Percentiles rank a stretch among this genome's conserved stretches.
These are phyloP conservation scores for Rutilus rutilus DNA, from an alignment of 2,113 vertebrate genomes.

Conservation along the genomic window DNA sequence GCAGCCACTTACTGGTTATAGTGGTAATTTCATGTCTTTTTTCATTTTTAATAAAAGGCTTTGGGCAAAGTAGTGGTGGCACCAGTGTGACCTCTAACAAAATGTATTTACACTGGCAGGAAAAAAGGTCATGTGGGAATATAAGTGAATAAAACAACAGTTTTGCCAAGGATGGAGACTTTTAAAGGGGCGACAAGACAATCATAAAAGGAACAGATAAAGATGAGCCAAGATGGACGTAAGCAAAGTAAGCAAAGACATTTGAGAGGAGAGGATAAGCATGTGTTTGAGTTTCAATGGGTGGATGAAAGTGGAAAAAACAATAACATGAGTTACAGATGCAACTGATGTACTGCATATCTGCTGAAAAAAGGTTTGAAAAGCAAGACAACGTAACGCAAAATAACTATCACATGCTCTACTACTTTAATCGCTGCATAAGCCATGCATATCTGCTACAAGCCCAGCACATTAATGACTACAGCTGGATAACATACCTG, in stretches of 20 bases:
- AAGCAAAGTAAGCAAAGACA: not conserved
- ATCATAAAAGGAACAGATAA: not conserved
- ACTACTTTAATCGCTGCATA: not conserved
- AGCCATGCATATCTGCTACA: conserved; percentile 48
- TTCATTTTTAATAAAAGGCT: too few species aligned
- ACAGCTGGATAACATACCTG: conserved; percentile 81
- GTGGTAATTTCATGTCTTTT: too few species aligned
- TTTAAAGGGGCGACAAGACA: not conserved
- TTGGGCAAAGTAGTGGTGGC: too few species aligned
- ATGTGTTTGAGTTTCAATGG: not conserved
- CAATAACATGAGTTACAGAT: not conserved
- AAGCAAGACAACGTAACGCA: not conserved
- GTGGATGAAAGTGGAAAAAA: not conserved
- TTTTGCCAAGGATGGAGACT: not conserved
- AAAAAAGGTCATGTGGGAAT: not conserved
- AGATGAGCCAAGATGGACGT: not conserved
- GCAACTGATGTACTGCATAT: not conserved
- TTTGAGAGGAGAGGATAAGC: not conserved
- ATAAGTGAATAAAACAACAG: not conserved
- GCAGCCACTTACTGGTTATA: too few species aligned
- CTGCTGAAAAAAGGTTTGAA: not conserved
- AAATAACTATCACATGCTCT: conserved; percentile 17
- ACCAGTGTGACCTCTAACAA: too few species aligned
- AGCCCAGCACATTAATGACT: conserved; percentile 22
- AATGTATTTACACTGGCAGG: too few species aligned